phyloP scores from a whole-genome alignment of 2,888 invertebrate genomes.

The Drosophila lacicola region DNA sequence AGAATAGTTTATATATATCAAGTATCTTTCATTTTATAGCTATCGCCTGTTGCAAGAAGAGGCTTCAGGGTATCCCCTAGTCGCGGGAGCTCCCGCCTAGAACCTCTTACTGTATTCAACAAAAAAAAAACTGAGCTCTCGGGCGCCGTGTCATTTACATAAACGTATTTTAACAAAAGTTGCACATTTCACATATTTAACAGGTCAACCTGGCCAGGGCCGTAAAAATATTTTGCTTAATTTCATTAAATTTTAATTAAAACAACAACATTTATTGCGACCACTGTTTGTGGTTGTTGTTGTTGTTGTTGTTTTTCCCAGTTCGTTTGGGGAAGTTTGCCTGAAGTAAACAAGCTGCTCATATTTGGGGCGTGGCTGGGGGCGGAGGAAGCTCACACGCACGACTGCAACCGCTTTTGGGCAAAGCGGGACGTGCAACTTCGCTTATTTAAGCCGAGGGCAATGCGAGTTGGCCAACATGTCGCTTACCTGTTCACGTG shows the following conservation, averaged over 20 bases:
- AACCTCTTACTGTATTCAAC: slow-evolving; percentile 27
- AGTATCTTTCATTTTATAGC: too few species aligned
- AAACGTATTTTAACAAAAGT: slow-evolving; percentile 18
- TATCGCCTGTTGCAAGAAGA: too few species aligned
- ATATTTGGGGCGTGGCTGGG: slow-evolving; percentile 12
- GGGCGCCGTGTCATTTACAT: slow-evolving; percentile 38
- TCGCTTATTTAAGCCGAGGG: slow-evolving; percentile 45
- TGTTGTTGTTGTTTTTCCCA: not conserved
- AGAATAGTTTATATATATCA: too few species aligned
- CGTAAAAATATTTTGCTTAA: slow-evolving; percentile 55
- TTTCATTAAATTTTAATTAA: slow-evolving; percentile 73
- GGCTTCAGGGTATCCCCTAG: too few species aligned
- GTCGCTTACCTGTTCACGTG: slow-evolving; percentile 22
- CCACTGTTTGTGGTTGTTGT: slow-evolving; percentile 9
- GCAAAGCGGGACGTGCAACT: slow-evolving; percentile 17
- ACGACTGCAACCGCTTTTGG: slow-evolving; percentile 19
- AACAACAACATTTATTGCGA: slow-evolving; percentile 26
- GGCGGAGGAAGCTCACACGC: slow-evolving; percentile 8
- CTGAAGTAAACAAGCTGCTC: slow-evolving; percentile 55
- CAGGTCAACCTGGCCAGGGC: slow-evolving; percentile 34
- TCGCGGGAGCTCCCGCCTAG: too few species aligned
- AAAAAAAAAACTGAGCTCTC: slow-evolving; percentile 36
- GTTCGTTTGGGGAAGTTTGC: slow-evolving; percentile 25
- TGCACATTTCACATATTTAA: slow-evolving; percentile 19
- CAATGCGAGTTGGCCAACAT: slow-evolving; percentile 28